Evolutionary conservation across 2,888 invertebrate species (phyloP).

Genomic region (Cheilosia soror): DNA sequence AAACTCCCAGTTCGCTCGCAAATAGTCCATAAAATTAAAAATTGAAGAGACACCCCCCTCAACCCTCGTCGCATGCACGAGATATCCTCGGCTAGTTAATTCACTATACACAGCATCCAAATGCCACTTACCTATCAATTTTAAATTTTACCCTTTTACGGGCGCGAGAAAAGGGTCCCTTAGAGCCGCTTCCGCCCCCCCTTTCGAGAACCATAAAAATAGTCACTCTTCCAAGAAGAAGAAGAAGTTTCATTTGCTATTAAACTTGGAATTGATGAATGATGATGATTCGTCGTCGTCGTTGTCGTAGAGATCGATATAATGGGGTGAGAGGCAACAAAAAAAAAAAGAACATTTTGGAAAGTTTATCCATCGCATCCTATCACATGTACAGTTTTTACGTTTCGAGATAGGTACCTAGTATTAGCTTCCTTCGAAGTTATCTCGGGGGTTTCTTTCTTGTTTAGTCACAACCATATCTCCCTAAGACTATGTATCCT

Average conservation of each 20-base stretch:
- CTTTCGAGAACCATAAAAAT: slow-evolving; percentile 26
- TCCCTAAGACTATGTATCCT: slow-evolving; percentile 23
- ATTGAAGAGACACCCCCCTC: slow-evolving; percentile 23
- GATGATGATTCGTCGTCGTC: slow-evolving; percentile 60
- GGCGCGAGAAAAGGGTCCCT: background rate
- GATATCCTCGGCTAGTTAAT: slow-evolving; percentile 39
- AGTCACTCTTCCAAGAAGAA: slow-evolving; percentile 1
- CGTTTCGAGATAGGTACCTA: slow-evolving; percentile 5
- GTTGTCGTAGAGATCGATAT: slow-evolving; percentile 7
- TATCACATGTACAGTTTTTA: slow-evolving; percentile 11
- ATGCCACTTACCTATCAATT: slow-evolving; percentile 70
- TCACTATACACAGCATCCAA: slow-evolving; percentile 34
- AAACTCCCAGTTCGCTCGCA: slow-evolving; percentile 27
- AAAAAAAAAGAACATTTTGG: slow-evolving; percentile 22
- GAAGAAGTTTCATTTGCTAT: slow-evolving; percentile 60
- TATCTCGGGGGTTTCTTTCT: background rate
- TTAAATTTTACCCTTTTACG: slow-evolving; percentile 54
- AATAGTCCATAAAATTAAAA: slow-evolving; percentile 70
- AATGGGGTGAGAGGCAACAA: background rate
- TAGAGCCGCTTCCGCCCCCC: background rate
- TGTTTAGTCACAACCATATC: background rate
- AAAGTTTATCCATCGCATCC: slow-evolving; percentile 47
- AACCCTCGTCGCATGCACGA: background rate
- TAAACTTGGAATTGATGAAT: slow-evolving; percentile 74
- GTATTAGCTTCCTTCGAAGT: slow-evolving; percentile 52